phyloP scores from a whole-genome alignment of 2,797 vertebrate species.

The Simalia tracyae region DNA sequence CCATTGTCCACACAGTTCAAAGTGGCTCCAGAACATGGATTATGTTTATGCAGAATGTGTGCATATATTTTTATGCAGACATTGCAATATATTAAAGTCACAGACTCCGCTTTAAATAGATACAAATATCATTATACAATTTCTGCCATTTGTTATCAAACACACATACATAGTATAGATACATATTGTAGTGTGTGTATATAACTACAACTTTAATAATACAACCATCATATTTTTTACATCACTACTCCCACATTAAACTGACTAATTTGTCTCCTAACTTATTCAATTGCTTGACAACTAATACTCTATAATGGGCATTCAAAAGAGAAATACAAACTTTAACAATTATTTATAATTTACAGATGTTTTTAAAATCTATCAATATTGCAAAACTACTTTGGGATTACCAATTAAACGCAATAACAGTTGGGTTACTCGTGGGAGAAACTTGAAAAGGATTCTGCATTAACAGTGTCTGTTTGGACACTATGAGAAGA shows the following conservation, averaged over 20 bases:
- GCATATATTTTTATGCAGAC: conserved; percentile 26
- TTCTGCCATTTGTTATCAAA: conserved; percentile 42
- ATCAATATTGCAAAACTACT: conserved; percentile 71
- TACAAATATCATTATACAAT: conserved; percentile 37
- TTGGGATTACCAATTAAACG: conserved; percentile 72
- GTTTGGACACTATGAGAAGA: conserved; percentile 38
- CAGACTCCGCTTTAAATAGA: conserved; percentile 54
- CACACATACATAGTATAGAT: conserved; percentile 54
- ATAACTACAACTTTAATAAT: conserved; percentile 55
- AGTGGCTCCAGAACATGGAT: not conserved
- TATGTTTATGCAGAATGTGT: not conserved
- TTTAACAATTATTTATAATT: conserved; percentile 78
- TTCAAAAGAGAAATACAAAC: conserved; percentile 76
- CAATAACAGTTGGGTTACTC: conserved; percentile 65
- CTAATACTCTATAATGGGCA: conserved; percentile 71
- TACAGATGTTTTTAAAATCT: conserved; percentile 73
- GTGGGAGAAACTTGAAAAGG: conserved; percentile 42
- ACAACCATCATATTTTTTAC: conserved; percentile 47
- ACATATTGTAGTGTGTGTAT: not conserved
- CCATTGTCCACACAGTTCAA: not conserved
- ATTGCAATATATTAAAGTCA: conserved; percentile 29
- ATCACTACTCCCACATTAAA: conserved; percentile 59
- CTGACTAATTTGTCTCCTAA: conserved; percentile 68
- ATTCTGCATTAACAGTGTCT: conserved; percentile 58
- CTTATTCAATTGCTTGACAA: conserved; percentile 76